Evolutionary conservation across 2,888 invertebrate species (phyloP).

Genomic region (Proisotoma minuta): DNA sequence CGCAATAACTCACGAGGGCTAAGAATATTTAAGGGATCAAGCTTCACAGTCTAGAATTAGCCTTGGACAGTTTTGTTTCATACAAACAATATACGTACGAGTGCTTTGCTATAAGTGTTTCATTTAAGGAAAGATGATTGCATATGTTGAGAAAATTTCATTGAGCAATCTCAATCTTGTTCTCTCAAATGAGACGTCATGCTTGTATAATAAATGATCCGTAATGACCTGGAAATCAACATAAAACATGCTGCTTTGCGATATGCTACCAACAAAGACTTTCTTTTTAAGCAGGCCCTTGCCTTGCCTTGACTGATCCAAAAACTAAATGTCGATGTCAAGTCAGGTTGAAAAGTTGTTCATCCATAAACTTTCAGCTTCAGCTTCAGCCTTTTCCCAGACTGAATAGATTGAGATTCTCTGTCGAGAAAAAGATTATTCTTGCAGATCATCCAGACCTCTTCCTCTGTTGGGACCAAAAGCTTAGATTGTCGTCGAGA

Average conservation of each 20-base stretch:
- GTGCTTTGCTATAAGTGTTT: no score
- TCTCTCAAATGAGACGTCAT: background rate
- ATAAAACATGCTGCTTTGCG: slow-evolving; percentile 4
- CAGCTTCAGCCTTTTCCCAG: background rate
- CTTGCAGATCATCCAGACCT: no score
- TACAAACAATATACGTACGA: background rate
- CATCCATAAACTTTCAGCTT: background rate
- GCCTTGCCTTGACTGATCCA: no score
- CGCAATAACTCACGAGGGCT: no score
- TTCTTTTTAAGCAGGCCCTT: background rate
- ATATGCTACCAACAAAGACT: slow-evolving; percentile 3
- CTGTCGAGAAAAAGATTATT: no score
- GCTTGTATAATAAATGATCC: slow-evolving; percentile 13
- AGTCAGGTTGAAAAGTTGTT: slow-evolving; percentile 14
- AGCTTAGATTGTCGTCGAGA: no score
- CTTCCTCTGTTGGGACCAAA: no score
- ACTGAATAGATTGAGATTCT: no score
- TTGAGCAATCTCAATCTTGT: background rate
- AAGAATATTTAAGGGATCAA: no score
- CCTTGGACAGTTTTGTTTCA: background rate
- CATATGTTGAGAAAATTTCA: no score
- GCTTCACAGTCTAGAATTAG: background rate
- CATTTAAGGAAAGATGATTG: no score
- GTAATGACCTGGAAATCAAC: slow-evolving; percentile 18
- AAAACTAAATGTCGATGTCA: slow-evolving; percentile 13